These are phyloP conservation scores for Psilopogon haemacephalus DNA, from an alignment of 2,113 vertebrate genomes.

Conservation along the genomic window DNA sequence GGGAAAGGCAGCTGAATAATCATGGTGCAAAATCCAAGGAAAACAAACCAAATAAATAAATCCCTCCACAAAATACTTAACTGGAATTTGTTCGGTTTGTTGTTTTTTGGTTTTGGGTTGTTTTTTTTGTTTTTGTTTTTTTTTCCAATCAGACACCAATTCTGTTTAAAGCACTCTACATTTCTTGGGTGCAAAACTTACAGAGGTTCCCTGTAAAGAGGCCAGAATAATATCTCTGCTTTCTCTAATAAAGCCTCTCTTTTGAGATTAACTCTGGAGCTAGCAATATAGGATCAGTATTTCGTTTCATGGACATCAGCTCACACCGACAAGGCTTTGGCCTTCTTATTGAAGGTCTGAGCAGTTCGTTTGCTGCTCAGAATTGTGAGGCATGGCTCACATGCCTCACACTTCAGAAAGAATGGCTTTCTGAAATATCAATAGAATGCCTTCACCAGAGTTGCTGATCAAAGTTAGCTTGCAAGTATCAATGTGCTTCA, in stretches of 20 bases:
- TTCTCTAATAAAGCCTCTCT: constrained; percentile 15
- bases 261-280: constrained; percentile 25
- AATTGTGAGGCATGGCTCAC: constrained; percentile 56
- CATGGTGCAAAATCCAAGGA: accelerated
- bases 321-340: constrained; percentile 32
- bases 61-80: neutral
- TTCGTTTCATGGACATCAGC: constrained; percentile 15
- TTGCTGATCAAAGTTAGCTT: constrained; percentile 2
- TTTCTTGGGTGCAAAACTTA: neutral
- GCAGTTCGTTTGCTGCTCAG: constrained; percentile 54
- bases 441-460: neutral
- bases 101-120: too few species aligned
- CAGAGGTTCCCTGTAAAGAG: neutral
- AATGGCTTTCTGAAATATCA: constrained; percentile 45
- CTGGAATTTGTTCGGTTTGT: too few species aligned
- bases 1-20: neutral
- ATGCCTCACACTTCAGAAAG: too few species aligned
- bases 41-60: neutral
- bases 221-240: neutral
- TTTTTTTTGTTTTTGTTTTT: too few species aligned
- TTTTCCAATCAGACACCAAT: neutral
- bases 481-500: neutral
- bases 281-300: neutral
- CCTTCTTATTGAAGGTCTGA: constrained; percentile 50
- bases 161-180: neutral